Conservation (phyloP, 1,140 invertebrate species). For the Psilanteris sp. region DNA sequence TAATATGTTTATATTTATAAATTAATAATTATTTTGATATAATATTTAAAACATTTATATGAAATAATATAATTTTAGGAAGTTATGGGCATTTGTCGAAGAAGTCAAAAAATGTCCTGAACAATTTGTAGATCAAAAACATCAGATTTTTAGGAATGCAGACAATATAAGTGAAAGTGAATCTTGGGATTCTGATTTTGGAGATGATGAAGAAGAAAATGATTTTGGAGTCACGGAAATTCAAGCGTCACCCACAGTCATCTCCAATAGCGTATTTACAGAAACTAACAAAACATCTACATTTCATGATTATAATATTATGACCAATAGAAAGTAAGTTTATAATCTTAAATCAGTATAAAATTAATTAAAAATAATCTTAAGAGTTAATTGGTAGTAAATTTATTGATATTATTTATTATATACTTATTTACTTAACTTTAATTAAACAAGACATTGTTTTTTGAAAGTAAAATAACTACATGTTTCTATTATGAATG, state of each 20-base stretch:
- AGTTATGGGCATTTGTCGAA: conserved; percentile 71
- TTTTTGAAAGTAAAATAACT: too few relatives aligned
- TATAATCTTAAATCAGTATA: neutral
- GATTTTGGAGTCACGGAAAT: too few relatives aligned
- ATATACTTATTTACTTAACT: neutral
- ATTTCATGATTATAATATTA: neutral
- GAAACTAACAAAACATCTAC: neutral
- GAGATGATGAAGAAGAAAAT: too few relatives aligned
- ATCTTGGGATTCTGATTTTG: conserved; percentile 76
- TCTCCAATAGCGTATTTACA: neutral
- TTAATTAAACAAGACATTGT: neutral
- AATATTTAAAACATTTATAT: too few relatives aligned
- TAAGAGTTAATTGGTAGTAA: too few relatives aligned
- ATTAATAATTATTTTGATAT: too few relatives aligned
- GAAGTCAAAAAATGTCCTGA: conserved; percentile 70
- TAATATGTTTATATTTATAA: too few relatives aligned
- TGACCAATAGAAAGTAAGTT: conserved; percentile 10
- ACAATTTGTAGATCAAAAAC: conserved; percentile 63
- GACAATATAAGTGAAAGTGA: conserved; percentile 68
- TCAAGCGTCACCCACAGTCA: conserved; percentile 1
- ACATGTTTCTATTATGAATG: too few relatives aligned
- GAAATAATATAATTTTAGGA: too few relatives aligned
- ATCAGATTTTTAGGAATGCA: conserved; percentile 5
- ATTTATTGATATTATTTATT: neutral
- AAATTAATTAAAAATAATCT: too few relatives aligned